Conservation (phyloP, 2,797 vertebrate species). For the Emydoidea blandingii region DNA sequence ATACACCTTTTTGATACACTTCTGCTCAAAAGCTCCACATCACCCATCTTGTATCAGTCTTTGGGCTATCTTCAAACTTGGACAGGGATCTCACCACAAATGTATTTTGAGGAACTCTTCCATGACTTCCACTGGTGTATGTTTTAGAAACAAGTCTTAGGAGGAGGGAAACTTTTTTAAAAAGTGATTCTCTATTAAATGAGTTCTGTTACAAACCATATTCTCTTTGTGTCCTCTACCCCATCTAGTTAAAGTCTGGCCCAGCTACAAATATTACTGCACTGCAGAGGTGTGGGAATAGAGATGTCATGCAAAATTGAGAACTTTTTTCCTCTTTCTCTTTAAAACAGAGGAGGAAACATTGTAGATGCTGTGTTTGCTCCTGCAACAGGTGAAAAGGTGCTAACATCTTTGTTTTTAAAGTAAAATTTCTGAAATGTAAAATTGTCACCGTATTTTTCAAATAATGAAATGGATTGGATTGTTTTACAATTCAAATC, state of each 20-base stretch:
- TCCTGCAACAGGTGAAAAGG: fast-evolving
- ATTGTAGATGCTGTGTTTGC: neutral
- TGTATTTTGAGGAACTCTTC: neutral
- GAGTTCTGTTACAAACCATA: neutral
- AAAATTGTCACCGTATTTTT: neutral
- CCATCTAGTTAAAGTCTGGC: neutral
- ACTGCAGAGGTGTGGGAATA: neutral
- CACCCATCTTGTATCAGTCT: neutral
- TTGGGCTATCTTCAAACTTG: neutral
- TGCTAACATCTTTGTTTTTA: neutral
- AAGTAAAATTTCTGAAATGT: neutral
- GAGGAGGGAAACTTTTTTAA: neutral
- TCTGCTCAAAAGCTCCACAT: neutral
- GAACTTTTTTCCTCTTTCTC: fast-evolving
- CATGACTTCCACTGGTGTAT: neutral
- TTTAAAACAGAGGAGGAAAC: neutral
- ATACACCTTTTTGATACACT: neutral
- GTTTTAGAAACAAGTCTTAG: neutral
- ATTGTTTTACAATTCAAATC: neutral
- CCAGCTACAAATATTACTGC: neutral
- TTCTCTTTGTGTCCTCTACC: neutral
- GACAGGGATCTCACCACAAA: neutral
- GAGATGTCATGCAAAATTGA: neutral
- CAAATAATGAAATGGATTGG: neutral
- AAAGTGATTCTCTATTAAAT: neutral